Evolutionary conservation across 1,140 invertebrate genomes (phyloP), one percentile per base, ranked within the genome.

Genomic region (Leptinotarsa lineolata): DNA sequence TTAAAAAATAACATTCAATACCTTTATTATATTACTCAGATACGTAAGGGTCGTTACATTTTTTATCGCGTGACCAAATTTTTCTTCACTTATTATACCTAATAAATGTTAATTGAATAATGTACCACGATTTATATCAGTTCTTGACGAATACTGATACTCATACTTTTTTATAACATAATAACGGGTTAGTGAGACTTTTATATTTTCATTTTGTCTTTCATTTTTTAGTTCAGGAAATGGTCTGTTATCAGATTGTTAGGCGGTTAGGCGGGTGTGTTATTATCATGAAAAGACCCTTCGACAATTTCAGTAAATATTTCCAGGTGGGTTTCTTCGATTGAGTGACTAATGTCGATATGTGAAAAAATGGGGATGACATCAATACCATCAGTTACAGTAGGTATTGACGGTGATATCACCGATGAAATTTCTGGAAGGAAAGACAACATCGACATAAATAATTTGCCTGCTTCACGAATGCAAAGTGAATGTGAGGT

Each of bases 91-190:
- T 54, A 16, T 54, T 54, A 54, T 54, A n/a, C 48, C 16, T 54
- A 54, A 54, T 54, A 54, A 54, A 54, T 54, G 48, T 54, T 54
- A 54, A 54, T 54, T 54, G 48, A 54, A 54, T 54, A 54, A 54
- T 54, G 48, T 54, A 18, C 3, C 1, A 54, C 13, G 48, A 54
- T 54, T 54, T 54, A 54, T 54, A 54, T 54, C 48, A 54, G 48
- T 54, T 54, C 48, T 54, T 54, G 48, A 54, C n/a, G 48, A 54
- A 18, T 15, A 54, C 48, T 54, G 48, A 54, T 54, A 54, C 48
- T 54, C 15, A 1, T n/a, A 54, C 15, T 54, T 39, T 30, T 54
- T 54, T 54, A 54, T 54, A 54, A 54, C 48, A 0, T 54, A 54
- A 54, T 54, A 54, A 54, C 6, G 15, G 48, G 48, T 54, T 54